These are phyloP conservation scores for Vespertilio murinus DNA, from an alignment of 2,797 vertebrate genomes.

Conservation along the genomic window DNA sequence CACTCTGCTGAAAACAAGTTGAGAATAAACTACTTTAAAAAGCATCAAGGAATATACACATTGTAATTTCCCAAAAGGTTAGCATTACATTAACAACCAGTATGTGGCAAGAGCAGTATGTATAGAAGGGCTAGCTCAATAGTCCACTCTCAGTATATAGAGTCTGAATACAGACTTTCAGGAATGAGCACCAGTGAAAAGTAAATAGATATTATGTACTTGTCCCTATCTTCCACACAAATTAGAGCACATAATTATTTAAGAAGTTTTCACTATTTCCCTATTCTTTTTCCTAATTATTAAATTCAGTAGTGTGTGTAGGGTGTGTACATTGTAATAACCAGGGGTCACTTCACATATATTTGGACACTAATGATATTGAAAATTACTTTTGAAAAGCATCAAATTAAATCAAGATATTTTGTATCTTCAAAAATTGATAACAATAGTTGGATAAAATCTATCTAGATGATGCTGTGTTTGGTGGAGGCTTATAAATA, in stretches of 20 bases:
- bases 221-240: not conserved
- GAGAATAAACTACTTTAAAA: not conserved
- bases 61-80: not conserved
- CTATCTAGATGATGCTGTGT: not conserved
- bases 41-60: not conserved
- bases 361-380: not conserved
- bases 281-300: not conserved
- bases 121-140: accelerated
- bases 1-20: not conserved
- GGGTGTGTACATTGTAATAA: not conserved
- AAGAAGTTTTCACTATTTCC: not conserved
- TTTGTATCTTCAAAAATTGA: not conserved
- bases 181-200: not conserved
- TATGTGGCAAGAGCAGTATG: not conserved
- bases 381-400: slow-evolving; percentile 10
- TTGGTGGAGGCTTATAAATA: not conserved
- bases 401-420: not conserved
- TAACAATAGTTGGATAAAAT: not conserved
- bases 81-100: not conserved
- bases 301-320: not conserved
- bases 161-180: not conserved
- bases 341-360: not conserved
- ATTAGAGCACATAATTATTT: not conserved
- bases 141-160: not conserved
- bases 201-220: not conserved